Evolutionary conservation across 1,140 invertebrate species (phyloP), one percentile per base, ranked within the genome.

Genomic region (Bathynomus jamesi): DNA sequence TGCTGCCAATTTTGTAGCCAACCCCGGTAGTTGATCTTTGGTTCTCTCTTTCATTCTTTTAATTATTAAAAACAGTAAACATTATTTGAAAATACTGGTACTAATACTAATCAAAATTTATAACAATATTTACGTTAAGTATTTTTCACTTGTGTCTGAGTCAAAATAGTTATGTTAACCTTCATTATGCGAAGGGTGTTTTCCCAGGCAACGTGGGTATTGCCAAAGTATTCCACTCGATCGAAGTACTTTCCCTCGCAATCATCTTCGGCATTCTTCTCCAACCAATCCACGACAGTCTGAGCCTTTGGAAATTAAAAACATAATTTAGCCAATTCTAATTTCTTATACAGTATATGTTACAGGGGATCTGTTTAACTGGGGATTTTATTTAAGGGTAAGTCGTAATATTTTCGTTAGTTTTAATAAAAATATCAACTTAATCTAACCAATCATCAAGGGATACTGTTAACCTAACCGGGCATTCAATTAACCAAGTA

Each of bases 251-350:
- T 85, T 27, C n/a, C 63, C 21, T 74, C 62, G 32, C 65, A 40
- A 28, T 82, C 78, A 79, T 94, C 91, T 24, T 87, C 82, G 17
- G 90, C 88, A 82, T 89, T 92, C 65, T 88, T 87, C 82, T 98
- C 95, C 30, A 98, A 81, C 94, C 95, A 97, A 81, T 97, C 94
- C 24, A 96, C 89, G 31, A 98, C 88, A 62, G 95, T 80, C 81
- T 95, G 91, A 79, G 89, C 87, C 82, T 85, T 75, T 8, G n/a
- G n/a, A n/a, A n/a, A n/a, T n/a, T n/a, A n/a, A n/a, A n/a, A n/a
- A n/a, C n/a, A n/a, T n/a, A n/a, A n/a, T n/a, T n/a, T n/a, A n/a
- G n/a, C n/a, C n/a, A n/a, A n/a, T n/a, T n/a, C n/a, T n/a, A n/a
- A n/a, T n/a, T n/a, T n/a, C n/a, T n/a, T n/a, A n/a, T n/a, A n/a